Percentiles rank a stretch among this genome's conserved stretches.
Conservation (phyloP, 2,888 invertebrate species). For the Ischnus inquisitorius region DNA sequence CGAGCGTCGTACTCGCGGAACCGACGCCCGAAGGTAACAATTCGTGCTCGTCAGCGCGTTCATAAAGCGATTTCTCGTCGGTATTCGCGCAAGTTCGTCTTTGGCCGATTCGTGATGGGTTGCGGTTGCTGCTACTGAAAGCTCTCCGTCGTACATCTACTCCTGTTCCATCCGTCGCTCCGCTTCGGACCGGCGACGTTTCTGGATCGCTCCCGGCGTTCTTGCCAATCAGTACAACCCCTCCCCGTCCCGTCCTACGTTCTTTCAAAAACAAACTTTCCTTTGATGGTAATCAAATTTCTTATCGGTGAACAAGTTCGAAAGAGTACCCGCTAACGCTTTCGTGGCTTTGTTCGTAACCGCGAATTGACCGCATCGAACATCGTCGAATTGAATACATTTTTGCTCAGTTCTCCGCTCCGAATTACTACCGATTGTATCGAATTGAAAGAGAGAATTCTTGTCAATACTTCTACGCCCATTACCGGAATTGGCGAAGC, state of each 20-base stretch:
- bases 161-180: conserved; percentile 57
- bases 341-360: background rate
- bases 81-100: conserved; percentile 52
- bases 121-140: conserved; percentile 43
- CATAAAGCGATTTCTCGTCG: conserved; percentile 81
- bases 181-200: conserved; percentile 43
- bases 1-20: conserved; percentile 41
- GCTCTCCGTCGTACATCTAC: conserved; percentile 59
- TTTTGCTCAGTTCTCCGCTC: background rate
- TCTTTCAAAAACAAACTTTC: conserved; percentile 65
- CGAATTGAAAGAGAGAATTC: background rate
- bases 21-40: conserved; percentile 73
- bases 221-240: conserved; percentile 69
- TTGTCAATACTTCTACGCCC: background rate
- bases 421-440: background rate
- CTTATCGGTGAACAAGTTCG: conserved; percentile 49
- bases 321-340: conserved; percentile 26
- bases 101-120: conserved; percentile 37
- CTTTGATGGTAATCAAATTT: conserved; percentile 71
- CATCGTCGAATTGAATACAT: background rate
- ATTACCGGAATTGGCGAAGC: background rate
- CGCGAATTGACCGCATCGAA: background rate
- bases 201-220: conserved; percentile 54
- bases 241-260: conserved; percentile 34
- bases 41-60: conserved; percentile 78